Base-by-base conservation (phyloP, 2,888 invertebrate genomes). In the Erebia epiphron region DNA sequence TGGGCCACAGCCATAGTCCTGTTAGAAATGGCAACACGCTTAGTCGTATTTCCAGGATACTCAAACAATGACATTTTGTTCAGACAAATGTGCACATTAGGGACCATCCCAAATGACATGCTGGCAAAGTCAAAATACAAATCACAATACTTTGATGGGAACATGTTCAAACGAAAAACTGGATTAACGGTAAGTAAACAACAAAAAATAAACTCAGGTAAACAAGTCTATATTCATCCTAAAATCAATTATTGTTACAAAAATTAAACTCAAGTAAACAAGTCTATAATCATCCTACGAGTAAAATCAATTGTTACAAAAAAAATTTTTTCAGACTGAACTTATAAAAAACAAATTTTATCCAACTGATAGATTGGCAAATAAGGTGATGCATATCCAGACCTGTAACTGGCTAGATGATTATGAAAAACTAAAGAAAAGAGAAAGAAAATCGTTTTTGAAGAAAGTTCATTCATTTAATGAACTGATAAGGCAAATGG, bases 1-100 rank as follows among this genome's bases (percentile, higher is more conserved):
- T 91, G 91, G 91, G 77, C 89, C 0, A 82, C 85, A 0, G 91
- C 83, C 0, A 57, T 86, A 4, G 85, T 90, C 1, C 80, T 90
- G 46, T 85, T 79, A 67, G 85, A 90, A 77, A 89, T 91, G 88
- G 82, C 79, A 1, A 83, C 89, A 21, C 3, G 21, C 16, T 10
- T 10, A 21, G 13, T 21, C 21, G 4, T 18, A 4, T 56, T 56
- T 21, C 56, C 18, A 11, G 56, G 56, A 56, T 13, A 56, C 11
- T 11, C 56, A 56, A 56, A 56, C 4, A 56, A 56, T 56, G 56
- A 56, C 1, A 18, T 56, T 18, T 56, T 56, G 16, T 56, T 11
- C 16, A 11, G 11, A 21, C 56, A 56, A 56, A 56, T 56, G 56
- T 11, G 13, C 21, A 56, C 13, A 4, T 56, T 56, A 13, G 56